Evolutionary conservation across 2,888 invertebrate genomes (phyloP).

Genomic region (Nysson spinosus): DNA sequence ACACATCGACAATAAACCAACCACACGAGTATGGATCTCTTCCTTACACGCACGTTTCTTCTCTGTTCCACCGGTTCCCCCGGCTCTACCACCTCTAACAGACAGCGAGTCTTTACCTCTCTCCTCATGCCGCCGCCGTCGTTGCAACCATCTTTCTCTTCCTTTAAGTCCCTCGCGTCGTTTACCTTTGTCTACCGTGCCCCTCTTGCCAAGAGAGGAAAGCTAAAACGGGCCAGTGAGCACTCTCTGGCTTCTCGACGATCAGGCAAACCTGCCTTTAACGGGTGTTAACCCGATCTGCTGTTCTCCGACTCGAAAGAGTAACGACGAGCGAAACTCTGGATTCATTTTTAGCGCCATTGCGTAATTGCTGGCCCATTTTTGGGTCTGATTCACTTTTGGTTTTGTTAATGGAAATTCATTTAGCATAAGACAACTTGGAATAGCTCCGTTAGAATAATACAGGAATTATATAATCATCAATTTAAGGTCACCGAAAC

Average conservation of each 20-base stretch:
- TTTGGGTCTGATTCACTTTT: too few relatives aligned
- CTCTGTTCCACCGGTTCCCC: conserved; percentile 38
- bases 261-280: conserved; percentile 28
- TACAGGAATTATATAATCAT: too few relatives aligned
- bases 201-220: conserved; percentile 49
- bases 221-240: conserved; percentile 62
- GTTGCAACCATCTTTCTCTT: background rate
- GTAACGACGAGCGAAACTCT: too few relatives aligned
- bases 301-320: too few relatives aligned
- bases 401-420: too few relatives aligned
- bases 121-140: background rate
- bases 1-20: conserved; percentile 22
- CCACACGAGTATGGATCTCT: conserved; percentile 21
- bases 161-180: conserved; percentile 24
- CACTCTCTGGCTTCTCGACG: conserved; percentile 37
- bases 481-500: too few relatives aligned
- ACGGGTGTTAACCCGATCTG: too few relatives aligned
- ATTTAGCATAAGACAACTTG: too few relatives aligned
- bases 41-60: conserved; percentile 28
- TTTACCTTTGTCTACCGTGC: conserved; percentile 24
- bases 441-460: too few relatives aligned
- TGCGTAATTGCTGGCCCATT: too few relatives aligned
- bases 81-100: conserved; percentile 42
- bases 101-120: conserved; percentile 43
- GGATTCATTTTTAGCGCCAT: too few relatives aligned